Evolutionary conservation across 1,140 invertebrate species (phyloP).

Genomic region (Cydia amplana): DNA sequence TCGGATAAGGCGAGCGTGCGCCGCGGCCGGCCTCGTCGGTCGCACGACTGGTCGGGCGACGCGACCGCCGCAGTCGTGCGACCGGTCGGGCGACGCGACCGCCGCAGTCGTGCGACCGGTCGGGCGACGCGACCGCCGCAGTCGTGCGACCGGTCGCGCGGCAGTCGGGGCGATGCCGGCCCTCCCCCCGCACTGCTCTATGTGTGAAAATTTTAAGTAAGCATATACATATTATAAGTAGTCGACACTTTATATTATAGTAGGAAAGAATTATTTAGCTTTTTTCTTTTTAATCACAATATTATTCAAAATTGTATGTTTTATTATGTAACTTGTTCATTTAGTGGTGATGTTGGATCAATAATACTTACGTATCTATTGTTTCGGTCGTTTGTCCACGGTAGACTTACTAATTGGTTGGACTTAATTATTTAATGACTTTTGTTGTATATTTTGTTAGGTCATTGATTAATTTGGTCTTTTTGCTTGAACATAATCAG

Average conservation of each 20-base stretch:
- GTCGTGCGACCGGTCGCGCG: conserved; percentile 31
- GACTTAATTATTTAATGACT: conserved; percentile 79
- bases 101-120: conserved; percentile 8
- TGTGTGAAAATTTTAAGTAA: conserved; percentile 77
- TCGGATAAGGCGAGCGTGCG: conserved; percentile 41
- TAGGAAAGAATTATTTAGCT: conserved; percentile 78
- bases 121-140: conserved; percentile 28
- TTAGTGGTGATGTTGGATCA: conserved; percentile 67
- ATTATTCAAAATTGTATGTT: conserved; percentile 79
- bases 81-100: neutral
- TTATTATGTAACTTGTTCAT: conserved; percentile 75
- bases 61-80: conserved; percentile 19
- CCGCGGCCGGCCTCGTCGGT: conserved; percentile 34
- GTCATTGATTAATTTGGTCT: conserved; percentile 79
- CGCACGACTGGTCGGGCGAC: neutral
- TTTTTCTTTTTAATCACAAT: conserved; percentile 76
- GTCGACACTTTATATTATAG: conserved; percentile 79
- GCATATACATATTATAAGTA: conserved; percentile 77
- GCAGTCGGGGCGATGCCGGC: conserved; percentile 2
- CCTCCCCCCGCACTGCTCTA: conserved; percentile 53
- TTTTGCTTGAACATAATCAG: conserved; percentile 73
- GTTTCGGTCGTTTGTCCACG: conserved; percentile 59
- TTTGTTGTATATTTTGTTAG: conserved; percentile 80
- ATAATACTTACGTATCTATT: conserved; percentile 53
- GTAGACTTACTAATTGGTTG: conserved; percentile 69